These are phyloP conservation scores for Actinemys pallida DNA, from an alignment of 2,113 vertebrate species.

Conservation along the genomic window DNA sequence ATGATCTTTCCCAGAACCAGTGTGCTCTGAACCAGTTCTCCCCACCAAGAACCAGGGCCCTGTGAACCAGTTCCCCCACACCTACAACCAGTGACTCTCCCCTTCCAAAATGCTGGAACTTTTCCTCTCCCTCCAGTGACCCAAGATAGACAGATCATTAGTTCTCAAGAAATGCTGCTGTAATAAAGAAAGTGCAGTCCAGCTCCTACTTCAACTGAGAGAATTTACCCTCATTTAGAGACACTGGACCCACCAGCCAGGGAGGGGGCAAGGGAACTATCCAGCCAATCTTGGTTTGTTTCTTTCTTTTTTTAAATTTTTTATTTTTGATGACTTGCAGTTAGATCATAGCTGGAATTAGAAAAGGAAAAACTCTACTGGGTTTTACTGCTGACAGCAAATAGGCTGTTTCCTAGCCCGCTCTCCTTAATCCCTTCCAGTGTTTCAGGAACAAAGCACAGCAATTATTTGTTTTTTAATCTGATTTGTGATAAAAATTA, in stretches of 20 bases:
- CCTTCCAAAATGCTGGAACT: background rate
- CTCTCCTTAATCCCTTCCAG: slow-evolving; percentile 19
- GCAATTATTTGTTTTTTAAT: slow-evolving; percentile 40
- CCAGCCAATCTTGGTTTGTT: background rate
- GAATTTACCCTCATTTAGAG: background rate
- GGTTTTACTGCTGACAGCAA: slow-evolving; percentile 47
- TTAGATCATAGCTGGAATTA: slow-evolving; percentile 70
- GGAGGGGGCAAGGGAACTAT: background rate
- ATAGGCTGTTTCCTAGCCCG: background rate
- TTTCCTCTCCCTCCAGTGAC: background rate
- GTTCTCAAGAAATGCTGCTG: background rate
- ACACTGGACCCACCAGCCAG: background rate
- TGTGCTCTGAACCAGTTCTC: background rate
- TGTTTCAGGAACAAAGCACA: slow-evolving; percentile 36
- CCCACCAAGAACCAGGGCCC: background rate
- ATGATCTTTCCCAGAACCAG: background rate
- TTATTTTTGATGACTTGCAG: background rate
- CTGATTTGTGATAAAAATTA: slow-evolving; percentile 41
- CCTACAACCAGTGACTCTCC: background rate
- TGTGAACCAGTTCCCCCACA: background rate
- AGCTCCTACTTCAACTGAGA: background rate
- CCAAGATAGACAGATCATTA: background rate
- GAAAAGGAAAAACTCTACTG: slow-evolving; percentile 48
- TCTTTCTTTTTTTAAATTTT: background rate
- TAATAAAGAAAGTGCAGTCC: background rate